A percentile compares a stretch with the other conserved stretches of the same genome.
Conservation (phyloP, 2,113 vertebrate genomes). For the Ranitomeya variabilis region DNA sequence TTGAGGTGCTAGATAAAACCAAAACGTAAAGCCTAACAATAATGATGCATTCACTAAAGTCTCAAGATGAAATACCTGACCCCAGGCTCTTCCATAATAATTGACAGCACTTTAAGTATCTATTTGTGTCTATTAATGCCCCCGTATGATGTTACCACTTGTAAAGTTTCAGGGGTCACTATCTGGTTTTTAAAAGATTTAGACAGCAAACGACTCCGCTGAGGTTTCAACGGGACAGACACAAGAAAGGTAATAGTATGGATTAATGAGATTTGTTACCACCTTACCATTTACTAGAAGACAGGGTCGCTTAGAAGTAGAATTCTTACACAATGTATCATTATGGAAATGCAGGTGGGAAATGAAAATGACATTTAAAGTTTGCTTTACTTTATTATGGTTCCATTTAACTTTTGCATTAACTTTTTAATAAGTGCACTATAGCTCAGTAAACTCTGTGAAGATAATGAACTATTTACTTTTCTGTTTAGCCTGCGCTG, state of each 20-base stretch:
- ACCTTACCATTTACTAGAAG: constrained; percentile 32
- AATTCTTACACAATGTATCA: background rate
- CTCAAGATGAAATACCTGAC: background rate
- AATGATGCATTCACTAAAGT: background rate
- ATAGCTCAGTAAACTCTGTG: background rate
- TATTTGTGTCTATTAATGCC: background rate
- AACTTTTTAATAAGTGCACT: background rate
- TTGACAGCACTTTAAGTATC: background rate
- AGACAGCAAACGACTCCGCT: background rate
- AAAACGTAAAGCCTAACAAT: too few species aligned
- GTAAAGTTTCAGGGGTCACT: background rate
- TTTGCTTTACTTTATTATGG: constrained; percentile 10
- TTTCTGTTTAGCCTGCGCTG: background rate
- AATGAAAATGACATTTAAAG: constrained; percentile 8
- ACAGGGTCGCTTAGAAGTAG: constrained; percentile 9
- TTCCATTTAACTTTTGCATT: constrained; percentile 11
- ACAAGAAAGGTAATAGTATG: constrained; percentile 36
- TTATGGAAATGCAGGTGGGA: background rate
- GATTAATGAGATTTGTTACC: constrained; percentile 37
- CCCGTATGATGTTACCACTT: background rate
- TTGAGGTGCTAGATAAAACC: too few species aligned
- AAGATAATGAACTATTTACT: constrained; percentile 1
- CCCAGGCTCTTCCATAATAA: background rate
- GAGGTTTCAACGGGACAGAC: constrained; percentile 16
- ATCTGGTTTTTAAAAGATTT: constrained; percentile 4